Base-by-base conservation (phyloP, 2,888 invertebrate species). In the Nomada flava region DNA sequence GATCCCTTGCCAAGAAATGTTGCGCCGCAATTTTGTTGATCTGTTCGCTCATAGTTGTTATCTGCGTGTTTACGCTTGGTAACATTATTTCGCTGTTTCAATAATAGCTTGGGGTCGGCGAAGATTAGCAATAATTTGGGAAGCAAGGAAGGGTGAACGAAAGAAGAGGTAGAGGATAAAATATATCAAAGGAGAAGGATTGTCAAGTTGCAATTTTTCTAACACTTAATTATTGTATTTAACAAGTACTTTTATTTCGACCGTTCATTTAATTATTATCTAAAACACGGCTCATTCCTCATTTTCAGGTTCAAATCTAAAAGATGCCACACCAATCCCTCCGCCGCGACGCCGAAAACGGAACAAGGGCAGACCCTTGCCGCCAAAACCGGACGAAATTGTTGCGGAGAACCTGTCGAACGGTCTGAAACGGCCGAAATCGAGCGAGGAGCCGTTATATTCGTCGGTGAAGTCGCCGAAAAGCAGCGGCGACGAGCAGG, bases 241-340 rank as follows among this genome's bases (percentile, higher is more conserved):
- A 47, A 2, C 10, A 47, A 47, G 47, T 2, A 47, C 47, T 47
- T 15, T 47, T 0, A 1, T 13, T 13, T 13, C 11, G 47, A 15
- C 15, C 47, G 47, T 47, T 47, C 11, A 15, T 15, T 15, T 11
- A 15, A 10, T 13, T 7, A 13, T 67, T 9, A n/a, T 42, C n/a
- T 13, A 1, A 36, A n/a, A 9, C 20, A 44, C 13, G n/a, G 9
- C 11, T 50, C 1, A 0, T 15, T 55, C 65, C 15, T 44, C 10
- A 11, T 23, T 11, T 62, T 70, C 76, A 92, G 92, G 87, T 68
- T 88, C 90, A 64, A 91, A 91, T 79, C 72, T 84, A 81, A 91
- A 91, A 79, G 88, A 90, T 23, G 76, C 79, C n/a, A 89, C 90
- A 2, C 93, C 93, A 20, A 87, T 93, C n/a, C 93, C 93, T 47